Percentiles rank a stretch among this genome's conserved stretches.
Conservation (phyloP, 2,888 invertebrate genomes). For the Dynastes hyllus region DNA sequence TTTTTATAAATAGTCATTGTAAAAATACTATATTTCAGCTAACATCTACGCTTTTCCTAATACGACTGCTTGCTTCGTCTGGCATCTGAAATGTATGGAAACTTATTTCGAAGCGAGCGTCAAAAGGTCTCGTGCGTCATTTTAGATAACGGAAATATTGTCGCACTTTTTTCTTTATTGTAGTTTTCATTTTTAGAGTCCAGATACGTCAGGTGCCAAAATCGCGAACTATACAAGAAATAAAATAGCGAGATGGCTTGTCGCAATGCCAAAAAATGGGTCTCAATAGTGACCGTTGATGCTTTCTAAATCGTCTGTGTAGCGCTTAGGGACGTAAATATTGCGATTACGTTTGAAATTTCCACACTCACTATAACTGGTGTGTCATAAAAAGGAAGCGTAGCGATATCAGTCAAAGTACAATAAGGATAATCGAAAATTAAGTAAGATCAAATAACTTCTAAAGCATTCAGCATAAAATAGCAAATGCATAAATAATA, state of each 20-base stretch:
- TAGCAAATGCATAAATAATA: too few relatives aligned
- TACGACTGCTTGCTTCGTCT: too few relatives aligned
- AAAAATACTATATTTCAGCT: too few relatives aligned
- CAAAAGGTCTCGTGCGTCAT: conserved; percentile 8
- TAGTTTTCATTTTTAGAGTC: conserved; percentile 14
- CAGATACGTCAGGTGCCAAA: conserved; percentile 14
- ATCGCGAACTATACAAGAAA: conserved; percentile 10
- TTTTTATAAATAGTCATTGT: too few relatives aligned
- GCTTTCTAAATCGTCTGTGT: neutral
- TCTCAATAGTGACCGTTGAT: neutral
- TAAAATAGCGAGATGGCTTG: conserved; percentile 8
- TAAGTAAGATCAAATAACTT: too few relatives aligned
- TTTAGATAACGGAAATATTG: conserved; percentile 22
- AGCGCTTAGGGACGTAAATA: neutral
- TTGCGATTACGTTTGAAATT: neutral
- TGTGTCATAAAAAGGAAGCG: too few relatives aligned
- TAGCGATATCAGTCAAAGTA: too few relatives aligned
- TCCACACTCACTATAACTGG: too few relatives aligned
- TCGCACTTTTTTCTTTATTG: conserved; percentile 3
- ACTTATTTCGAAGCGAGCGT: neutral
- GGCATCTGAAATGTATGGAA: neutral
- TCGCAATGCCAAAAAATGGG: conserved; percentile 2
- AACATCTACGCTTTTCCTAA: too few relatives aligned
- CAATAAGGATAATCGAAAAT: too few relatives aligned
- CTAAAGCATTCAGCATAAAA: too few relatives aligned